phyloP scores from a whole-genome alignment of 1,140 invertebrate species.

The Acromyrmex charruanus region DNA sequence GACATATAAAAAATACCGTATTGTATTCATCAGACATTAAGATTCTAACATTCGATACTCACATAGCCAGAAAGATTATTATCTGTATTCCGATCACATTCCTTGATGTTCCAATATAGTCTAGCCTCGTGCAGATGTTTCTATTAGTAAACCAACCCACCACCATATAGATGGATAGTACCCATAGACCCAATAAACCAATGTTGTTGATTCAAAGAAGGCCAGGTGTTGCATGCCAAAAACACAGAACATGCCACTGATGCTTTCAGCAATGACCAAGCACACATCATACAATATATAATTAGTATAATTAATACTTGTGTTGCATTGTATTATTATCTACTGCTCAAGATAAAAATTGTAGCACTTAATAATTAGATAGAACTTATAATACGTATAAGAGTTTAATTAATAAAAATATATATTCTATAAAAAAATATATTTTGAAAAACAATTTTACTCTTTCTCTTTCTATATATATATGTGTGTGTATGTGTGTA shows the following conservation, averaged over 20 bases:
- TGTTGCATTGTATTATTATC: constrained; percentile 4
- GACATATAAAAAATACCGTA: not conserved
- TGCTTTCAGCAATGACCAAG: constrained; percentile 85
- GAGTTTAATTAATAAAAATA: not conserved
- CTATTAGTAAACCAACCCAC: constrained; percentile 87
- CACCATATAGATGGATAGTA: constrained; percentile 83
- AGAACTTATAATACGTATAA: not conserved
- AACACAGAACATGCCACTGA: constrained; percentile 86
- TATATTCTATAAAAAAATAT: constrained; percentile 9
- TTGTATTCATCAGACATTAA: constrained; percentile 64
- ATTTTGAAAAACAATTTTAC: constrained; percentile 5
- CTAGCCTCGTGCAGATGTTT: constrained; percentile 89
- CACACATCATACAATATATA: constrained; percentile 78
- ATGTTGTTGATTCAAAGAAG: constrained; percentile 81
- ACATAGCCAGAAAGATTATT: constrained; percentile 83
- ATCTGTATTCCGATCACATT: constrained; percentile 83
- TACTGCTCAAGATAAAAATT: constrained; percentile 12
- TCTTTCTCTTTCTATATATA: not conserved
- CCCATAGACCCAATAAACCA: constrained; percentile 80
- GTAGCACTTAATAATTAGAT: constrained; percentile 10
- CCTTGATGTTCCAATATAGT: constrained; percentile 88
- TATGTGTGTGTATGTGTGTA: constrained; percentile 17
- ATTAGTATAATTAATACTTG: constrained; percentile 36
- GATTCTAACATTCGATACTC: constrained; percentile 78
- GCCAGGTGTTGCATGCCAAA: constrained; percentile 82